Percentiles rank a stretch among this genome's conserved stretches.
Evolutionary conservation across 1,140 invertebrate genomes (phyloP).

Genomic region (Aphaenogaster ashmeadi): DNA sequence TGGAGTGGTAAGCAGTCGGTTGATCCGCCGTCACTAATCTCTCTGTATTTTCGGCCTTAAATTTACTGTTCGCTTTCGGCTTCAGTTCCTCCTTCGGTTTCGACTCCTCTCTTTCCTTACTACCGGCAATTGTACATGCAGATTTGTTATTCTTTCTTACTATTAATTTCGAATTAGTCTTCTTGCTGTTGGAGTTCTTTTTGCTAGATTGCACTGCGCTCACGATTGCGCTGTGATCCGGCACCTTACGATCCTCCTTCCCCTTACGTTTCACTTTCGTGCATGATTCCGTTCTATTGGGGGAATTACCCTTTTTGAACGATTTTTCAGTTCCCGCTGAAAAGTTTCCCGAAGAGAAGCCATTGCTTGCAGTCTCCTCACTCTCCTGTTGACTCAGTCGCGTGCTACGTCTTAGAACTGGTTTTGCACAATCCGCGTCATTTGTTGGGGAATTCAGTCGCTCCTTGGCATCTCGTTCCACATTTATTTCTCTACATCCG

Average conservation of each 20-base stretch:
- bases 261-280: constrained; percentile 77
- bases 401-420: constrained; percentile 82
- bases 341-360: constrained; percentile 33
- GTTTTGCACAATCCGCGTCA: constrained; percentile 71
- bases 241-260: constrained; percentile 79
- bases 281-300: constrained; percentile 68
- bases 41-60: constrained; percentile 64
- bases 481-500: constrained; percentile 63
- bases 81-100: constrained; percentile 66
- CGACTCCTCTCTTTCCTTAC: constrained; percentile 21
- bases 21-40: constrained; percentile 59
- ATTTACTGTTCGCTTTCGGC: constrained; percentile 58
- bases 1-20: constrained; percentile 1
- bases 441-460: constrained; percentile 55
- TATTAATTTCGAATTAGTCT: constrained; percentile 74
- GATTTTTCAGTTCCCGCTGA: constrained; percentile 59
- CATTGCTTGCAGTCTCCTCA: constrained; percentile 77
- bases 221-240: constrained; percentile 72
- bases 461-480: constrained; percentile 68
- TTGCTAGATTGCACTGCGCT: constrained; percentile 50
- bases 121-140: constrained; percentile 9
- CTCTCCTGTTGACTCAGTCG: constrained; percentile 83
- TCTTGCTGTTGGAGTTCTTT: constrained; percentile 71
- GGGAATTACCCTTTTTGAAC: constrained; percentile 71
- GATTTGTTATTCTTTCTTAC: constrained; percentile 67